Evolutionary conservation across 2,888 invertebrate genomes (phyloP).

Genomic region (Sphaeridia pumilis): DNA sequence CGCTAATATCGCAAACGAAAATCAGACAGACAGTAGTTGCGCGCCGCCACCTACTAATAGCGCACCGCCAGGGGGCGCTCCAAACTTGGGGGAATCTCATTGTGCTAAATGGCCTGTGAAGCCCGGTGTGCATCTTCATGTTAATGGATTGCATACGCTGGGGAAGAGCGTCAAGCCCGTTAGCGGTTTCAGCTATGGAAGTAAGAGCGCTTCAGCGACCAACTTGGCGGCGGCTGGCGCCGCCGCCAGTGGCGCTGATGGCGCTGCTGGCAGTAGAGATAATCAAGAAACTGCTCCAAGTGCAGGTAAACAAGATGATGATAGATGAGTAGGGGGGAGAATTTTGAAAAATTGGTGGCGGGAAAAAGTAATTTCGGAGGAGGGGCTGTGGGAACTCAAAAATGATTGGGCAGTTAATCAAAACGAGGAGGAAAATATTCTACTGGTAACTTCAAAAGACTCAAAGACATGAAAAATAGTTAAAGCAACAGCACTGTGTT

Average conservation of each 20-base stretch:
- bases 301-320: no score
- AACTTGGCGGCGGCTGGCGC: background rate
- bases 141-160: constrained; percentile 66
- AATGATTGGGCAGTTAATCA: background rate
- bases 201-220: background rate
- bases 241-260: background rate
- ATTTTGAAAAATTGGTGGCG: no score
- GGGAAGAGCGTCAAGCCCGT: constrained; percentile 36
- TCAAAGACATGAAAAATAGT: no score
- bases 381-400: background rate
- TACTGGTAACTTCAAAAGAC: no score
- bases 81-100: constrained; percentile 17
- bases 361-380: no score
- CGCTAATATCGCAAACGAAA: constrained; percentile 16
- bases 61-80: constrained; percentile 5
- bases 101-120: constrained; percentile 65
- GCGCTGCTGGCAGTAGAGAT: background rate
- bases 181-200: constrained; percentile 36
- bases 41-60: background rate
- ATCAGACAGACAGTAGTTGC: constrained; percentile 7
- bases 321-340: no score
- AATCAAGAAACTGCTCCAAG: no score
- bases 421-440: background rate
- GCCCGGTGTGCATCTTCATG: constrained; percentile 76
- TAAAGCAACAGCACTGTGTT: background rate